A percentile compares a stretch with the other conserved stretches of the same genome.
Conservation (phyloP, 2,113 vertebrate genomes). For the Phalacrocorax brasilianus region DNA sequence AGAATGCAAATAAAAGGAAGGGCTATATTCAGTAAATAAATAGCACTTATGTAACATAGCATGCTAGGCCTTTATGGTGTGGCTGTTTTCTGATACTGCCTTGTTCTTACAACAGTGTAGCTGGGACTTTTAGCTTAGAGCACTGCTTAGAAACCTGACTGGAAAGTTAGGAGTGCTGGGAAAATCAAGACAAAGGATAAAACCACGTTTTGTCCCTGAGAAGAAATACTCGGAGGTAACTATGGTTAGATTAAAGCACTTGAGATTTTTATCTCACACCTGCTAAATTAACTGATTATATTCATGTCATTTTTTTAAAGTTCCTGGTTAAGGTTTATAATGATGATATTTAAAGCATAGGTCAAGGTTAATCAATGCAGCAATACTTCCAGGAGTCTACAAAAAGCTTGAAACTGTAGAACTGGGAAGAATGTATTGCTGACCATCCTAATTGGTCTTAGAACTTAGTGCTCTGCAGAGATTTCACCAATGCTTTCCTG, state of each 20-base stretch:
- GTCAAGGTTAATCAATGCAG: background rate
- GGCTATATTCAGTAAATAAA: background rate
- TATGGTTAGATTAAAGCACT: background rate
- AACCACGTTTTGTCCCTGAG: background rate
- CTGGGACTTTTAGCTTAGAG: background rate
- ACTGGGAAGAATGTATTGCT: background rate
- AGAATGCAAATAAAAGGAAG: background rate
- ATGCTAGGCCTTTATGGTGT: background rate
- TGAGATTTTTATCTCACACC: background rate
- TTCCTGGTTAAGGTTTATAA: background rate
- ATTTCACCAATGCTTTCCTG: background rate
- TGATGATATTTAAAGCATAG: background rate
- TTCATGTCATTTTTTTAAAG: background rate
- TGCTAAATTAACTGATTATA: background rate
- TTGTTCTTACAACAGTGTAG: background rate
- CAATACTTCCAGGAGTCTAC: background rate
- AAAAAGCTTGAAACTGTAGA: background rate
- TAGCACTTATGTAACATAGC: background rate
- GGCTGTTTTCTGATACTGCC: background rate
- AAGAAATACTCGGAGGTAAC: background rate
- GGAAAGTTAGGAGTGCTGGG: background rate
- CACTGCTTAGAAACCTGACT: background rate
- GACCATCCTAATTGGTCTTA: accelerated
- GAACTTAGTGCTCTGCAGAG: background rate
- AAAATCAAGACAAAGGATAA: background rate